Evolutionary conservation across 2,888 invertebrate genomes (phyloP).

Genomic region (Cantharis nigra): DNA sequence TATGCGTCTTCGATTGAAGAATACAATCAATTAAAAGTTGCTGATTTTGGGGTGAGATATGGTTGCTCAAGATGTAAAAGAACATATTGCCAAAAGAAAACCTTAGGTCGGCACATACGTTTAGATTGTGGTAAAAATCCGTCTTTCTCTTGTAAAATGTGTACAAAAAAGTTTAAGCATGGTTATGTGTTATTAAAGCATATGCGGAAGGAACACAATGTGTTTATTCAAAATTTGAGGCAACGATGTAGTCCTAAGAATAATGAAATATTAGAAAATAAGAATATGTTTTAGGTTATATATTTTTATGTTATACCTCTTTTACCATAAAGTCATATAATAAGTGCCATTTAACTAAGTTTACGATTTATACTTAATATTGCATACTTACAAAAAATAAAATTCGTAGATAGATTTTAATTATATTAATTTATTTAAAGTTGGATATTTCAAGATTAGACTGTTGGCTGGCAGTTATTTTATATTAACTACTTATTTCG

Average conservation of each 20-base stretch:
- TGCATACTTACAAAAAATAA: neutral
- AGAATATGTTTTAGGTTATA: neutral
- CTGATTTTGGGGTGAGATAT: conserved; percentile 47
- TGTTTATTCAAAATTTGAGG: conserved; percentile 39
- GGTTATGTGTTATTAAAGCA: conserved; percentile 50
- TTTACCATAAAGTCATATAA: neutral
- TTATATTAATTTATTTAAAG: neutral
- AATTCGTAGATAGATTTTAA: neutral
- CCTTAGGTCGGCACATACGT: conserved; percentile 54
- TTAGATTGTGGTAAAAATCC: conserved; percentile 57
- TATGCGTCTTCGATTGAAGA: conserved; percentile 51
- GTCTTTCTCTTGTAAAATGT: conserved; percentile 49
- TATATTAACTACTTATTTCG: neutral
- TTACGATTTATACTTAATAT: neutral
- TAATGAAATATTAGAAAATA: neutral
- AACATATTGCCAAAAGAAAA: conserved; percentile 53
- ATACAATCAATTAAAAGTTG: conserved; percentile 48
- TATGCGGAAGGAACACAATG: conserved; percentile 49
- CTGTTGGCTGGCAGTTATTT: neutral
- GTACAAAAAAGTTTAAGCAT: conserved; percentile 41
- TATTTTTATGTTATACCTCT: too few species aligned
- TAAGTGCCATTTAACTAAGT: neutral
- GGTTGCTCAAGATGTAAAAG: conserved; percentile 49
- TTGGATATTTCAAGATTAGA: neutral
- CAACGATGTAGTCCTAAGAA: neutral